Evolutionary conservation across 2,113 vertebrate species (phyloP).

Genomic region (Xenus cinereus): DNA sequence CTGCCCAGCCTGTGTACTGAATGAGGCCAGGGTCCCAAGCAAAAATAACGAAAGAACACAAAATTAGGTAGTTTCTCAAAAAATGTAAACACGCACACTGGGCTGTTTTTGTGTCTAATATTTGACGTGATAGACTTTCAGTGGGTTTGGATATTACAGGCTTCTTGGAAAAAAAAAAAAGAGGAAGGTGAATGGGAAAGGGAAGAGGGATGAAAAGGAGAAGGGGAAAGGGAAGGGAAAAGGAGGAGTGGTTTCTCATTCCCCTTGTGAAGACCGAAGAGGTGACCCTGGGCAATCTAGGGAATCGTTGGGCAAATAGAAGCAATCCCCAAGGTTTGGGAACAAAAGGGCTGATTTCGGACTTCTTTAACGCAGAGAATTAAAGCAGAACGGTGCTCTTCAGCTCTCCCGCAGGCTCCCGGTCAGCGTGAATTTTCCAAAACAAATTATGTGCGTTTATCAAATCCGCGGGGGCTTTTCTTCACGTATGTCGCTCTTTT

Average conservation of each 20-base stretch:
- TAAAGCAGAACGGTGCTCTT: neutral
- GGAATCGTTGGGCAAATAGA: neutral
- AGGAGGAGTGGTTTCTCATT: neutral
- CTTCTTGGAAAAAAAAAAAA: neutral
- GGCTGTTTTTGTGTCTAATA: neutral
- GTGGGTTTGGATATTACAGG: neutral
- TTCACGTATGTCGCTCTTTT: neutral
- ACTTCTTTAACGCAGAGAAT: neutral
- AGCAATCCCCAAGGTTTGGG: neutral
- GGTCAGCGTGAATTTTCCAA: neutral
- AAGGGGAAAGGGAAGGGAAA: neutral
- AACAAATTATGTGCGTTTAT: neutral
- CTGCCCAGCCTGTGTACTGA: neutral
- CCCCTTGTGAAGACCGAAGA: neutral
- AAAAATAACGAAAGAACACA: neutral
- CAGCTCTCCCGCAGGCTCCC: neutral
- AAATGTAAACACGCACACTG: neutral
- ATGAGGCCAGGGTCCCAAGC: neutral
- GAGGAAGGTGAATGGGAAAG: neutral
- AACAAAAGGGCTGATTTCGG: neutral
- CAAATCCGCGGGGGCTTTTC: neutral
- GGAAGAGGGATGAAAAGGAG: neutral
- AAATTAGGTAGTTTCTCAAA: neutral
- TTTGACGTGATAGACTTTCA: neutral
- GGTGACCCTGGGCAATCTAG: neutral